A percentile compares a stretch with the other conserved stretches of the same genome.
Evolutionary conservation across 2,888 invertebrate genomes (phyloP).

Genomic region (Eucriotettix oculatus): DNA sequence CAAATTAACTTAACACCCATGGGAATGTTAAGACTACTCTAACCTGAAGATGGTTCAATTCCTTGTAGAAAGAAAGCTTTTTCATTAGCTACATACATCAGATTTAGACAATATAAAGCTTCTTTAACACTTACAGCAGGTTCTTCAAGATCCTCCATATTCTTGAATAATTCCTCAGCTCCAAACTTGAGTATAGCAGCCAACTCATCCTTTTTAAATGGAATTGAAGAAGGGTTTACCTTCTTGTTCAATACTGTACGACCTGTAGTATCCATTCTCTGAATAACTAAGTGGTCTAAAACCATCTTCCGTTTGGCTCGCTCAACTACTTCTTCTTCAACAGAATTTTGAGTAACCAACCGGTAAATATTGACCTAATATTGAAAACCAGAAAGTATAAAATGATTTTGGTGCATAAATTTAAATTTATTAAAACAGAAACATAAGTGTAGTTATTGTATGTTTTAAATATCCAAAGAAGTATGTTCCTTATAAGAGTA

Average conservation of each 20-base stretch:
- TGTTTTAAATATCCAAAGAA: no score
- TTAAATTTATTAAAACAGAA: not conserved
- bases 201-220: constrained; percentile 95
- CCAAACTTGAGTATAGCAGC: constrained; percentile 96
- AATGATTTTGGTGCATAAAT: not conserved
- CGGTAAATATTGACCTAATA: constrained; percentile 91
- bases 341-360: constrained; percentile 87
- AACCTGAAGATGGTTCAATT: no score
- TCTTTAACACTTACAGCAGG: constrained; percentile 45
- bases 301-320: constrained; percentile 98
- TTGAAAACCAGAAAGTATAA: constrained; percentile 2
- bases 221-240: constrained; percentile 44
- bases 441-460: not conserved
- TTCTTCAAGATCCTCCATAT: constrained; percentile 83
- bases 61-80: no score
- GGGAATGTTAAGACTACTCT: no score
- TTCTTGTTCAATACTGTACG: constrained; percentile 86
- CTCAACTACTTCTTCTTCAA: constrained; percentile 98
- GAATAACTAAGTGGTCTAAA: constrained; percentile 94
- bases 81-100: no score
- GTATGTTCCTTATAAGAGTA: no score
- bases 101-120: no score
- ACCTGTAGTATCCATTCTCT: constrained; percentile 98
- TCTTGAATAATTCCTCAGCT: constrained; percentile 95
- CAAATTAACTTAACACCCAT: no score